A percentile compares a stretch with the other conserved stretches of the same genome.
Evolutionary conservation across 2,797 vertebrate genomes (phyloP).

Genomic region (Ara ararauna): DNA sequence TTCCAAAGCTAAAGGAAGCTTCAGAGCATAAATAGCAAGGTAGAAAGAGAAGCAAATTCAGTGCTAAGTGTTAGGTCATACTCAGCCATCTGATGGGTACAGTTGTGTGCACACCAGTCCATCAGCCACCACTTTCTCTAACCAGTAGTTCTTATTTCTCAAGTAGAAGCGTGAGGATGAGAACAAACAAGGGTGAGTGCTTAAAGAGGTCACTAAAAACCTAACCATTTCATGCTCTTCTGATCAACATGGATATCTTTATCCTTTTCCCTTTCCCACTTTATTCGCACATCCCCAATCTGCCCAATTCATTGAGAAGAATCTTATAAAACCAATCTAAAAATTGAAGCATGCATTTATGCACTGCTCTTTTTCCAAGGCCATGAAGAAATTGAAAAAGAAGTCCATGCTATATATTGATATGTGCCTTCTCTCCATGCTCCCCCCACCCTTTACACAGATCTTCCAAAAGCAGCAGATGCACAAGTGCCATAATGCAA

Average conservation of each 20-base stretch:
- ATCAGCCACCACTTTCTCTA: neutral
- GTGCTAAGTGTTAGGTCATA: neutral
- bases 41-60: neutral
- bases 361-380: neutral
- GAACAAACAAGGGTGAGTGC: neutral
- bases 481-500: neutral
- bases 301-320: neutral
- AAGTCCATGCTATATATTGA: neutral
- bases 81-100: neutral
- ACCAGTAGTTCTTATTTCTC: neutral
- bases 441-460: neutral
- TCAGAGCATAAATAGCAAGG: neutral
- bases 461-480: neutral
- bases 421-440: neutral
- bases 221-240: neutral
- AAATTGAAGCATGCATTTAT: neutral
- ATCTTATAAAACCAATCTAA: neutral
- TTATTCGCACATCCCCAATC: neutral
- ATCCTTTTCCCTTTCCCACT: neutral
- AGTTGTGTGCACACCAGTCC: neutral
- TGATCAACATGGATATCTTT: neutral
- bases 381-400: neutral
- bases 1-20: neutral
- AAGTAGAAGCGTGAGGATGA: accelerated
- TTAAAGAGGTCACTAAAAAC: neutral